Evolutionary conservation across 2,888 invertebrate species (phyloP), one percentile per base, ranked within the genome.

Genomic region (Alsophila aescularia): DNA sequence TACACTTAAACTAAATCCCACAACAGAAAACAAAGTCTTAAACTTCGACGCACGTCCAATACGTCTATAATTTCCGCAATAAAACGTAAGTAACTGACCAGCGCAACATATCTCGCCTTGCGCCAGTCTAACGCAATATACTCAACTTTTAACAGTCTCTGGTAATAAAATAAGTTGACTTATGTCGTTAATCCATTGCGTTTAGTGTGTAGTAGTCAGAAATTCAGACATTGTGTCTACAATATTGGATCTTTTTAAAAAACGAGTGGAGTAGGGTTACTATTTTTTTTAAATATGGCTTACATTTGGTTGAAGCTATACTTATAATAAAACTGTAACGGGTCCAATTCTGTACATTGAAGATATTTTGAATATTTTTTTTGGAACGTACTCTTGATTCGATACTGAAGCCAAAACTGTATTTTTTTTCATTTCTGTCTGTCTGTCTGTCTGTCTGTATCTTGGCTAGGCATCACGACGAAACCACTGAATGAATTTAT

Each of bases 181-280:
- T 76, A 68, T 67, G 82, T 78, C 83, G 85, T 85, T 85, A 83
- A 83, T 81, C 78, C 79, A 79, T 81, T 83, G 81, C 80, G 75
- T 79, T 81, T 74, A 75, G 69, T 66, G 70, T 69, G 56, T 70
- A 74, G 77, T 72, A 77, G 69, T 65, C 64, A 54, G 63, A 70
- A 70, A 60, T 52, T 68, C 60, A 58, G 61, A 83, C 83, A 73
- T 74, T 83, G 85, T 83, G 69, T 64, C 70, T 79, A 72, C 73
- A 74, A 73, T 69, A 75, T 76, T 62, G 61, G 24, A 58, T 36
- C 57, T 43, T 59, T 58, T 55, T 55, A 61, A 63, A 70, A 64
- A 31, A 53, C 32, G n/a, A n/a, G n/a, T n/a, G n/a, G n/a, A 2
- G 12, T 6, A 50, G 9, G 15, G 42, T 18, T 68, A 73, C 71